A percentile compares a stretch with the other conserved stretches of the same genome.
phyloP scores from a whole-genome alignment of 2,888 invertebrate species.

The Azorinus chamasolen region DNA sequence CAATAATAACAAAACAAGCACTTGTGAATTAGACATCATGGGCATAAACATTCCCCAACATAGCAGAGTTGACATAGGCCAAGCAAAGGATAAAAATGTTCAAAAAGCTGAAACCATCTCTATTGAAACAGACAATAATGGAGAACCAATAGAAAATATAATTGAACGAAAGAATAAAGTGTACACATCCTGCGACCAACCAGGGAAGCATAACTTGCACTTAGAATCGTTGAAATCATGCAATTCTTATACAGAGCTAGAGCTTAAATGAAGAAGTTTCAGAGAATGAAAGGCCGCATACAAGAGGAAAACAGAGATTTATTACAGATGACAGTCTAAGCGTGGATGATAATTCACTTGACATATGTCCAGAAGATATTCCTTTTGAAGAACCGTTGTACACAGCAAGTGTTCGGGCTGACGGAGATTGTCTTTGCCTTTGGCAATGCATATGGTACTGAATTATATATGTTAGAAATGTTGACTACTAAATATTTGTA shows the following conservation, averaged over 20 bases:
- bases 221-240: no score
- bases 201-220: no score
- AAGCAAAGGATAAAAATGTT: background rate
- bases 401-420: conserved; percentile 16
- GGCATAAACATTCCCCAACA: no score
- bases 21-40: no score
- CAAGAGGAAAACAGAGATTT: conserved; percentile 3
- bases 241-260: conserved; percentile 4
- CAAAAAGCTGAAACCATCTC: conserved; percentile 1
- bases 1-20: no score
- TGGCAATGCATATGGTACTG: conserved; percentile 18
- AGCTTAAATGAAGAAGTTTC: conserved; percentile 1
- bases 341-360: no score
- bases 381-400: no score
- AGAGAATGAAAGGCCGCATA: background rate
- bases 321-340: no score
- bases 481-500: no score
- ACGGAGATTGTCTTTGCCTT: conserved; percentile 49
- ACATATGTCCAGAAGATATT: no score
- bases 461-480: no score
- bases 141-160: background rate
- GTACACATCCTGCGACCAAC: no score
- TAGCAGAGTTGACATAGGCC: background rate
- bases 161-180: conserved; percentile 6
- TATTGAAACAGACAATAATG: conserved; percentile 8